Base-by-base conservation (phyloP, 2,113 vertebrate species). In the Theristicus caerulescens region DNA sequence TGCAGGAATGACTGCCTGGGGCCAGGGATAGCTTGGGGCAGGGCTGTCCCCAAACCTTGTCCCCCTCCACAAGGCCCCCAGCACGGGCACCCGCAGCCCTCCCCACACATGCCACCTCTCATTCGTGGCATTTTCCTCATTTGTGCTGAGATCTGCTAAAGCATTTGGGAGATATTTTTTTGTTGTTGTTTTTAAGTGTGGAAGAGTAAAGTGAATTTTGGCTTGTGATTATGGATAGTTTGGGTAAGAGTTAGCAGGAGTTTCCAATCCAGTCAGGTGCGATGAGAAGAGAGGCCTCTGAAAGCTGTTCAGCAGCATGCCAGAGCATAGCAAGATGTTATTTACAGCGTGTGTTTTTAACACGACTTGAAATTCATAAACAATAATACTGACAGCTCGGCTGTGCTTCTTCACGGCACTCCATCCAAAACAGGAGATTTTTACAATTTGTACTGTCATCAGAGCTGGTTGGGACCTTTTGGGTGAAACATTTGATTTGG, bases 261-360 rank as follows among this genome's bases (percentile, higher is more conserved):
- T 47, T 93, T 88, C 70, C 79, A 49, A 34, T 55, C 40, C 61
- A 44, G 40, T 46, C 88, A 86, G 32, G 71, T 90, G 15, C 7
- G 25, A 2, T 69, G 82, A 57, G 62, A 93, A 86, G 24, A 24
- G 79, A 86, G 27, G 58, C 71, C 67, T 82, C 62, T 46, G 34
- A 65, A 96, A 88, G 86, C 62, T 55, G 71, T 76, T 93, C 49
- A 88, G 82, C 86, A 90, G 82, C 88, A 90, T 94, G 80, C 94
- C 82, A 86, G 67, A 52, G 62, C 2, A 0, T 40, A 83, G 58
- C 49, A 66, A 55, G 85, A 42, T 14, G 4, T 76, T 77, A 61
- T 86, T 95, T 82, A 72, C 27, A 74, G 52, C 1, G 0, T 34
- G 29, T 88, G 40, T 80, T 82, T 80, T 92, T 89, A 94, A 62